Base-by-base conservation (phyloP, 2,797 vertebrate species). In the Sitta carolinensis region DNA sequence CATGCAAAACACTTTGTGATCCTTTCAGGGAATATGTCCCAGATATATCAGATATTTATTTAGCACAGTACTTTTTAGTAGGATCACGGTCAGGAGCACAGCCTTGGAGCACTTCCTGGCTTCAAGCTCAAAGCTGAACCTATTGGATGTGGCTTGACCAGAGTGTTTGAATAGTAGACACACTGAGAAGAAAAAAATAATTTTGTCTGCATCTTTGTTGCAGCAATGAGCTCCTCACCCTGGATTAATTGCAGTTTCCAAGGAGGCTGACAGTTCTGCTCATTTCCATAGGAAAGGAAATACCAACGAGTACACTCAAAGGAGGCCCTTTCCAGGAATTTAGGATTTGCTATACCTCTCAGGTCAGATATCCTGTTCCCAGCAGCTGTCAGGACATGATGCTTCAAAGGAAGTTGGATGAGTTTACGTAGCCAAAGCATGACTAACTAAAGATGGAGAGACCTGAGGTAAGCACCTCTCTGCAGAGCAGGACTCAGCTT, bases 341-440 rank as follows among this genome's bases (percentile, higher is more conserved):
- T 70, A 67, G 93, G 54, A 61, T 89, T 89, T 93, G 74, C 43
- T 90, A 58, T 74, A 88, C 90, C 80, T 86, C 45, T 86, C 77
- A 43, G 74, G 70, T 96, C 77, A 95, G 83, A 96, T 96, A 95
- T 94, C 94, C 52, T 91, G 74, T 93, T 93, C 74, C 80, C 90
- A 76, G 64, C 91, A 96, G 95, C 95, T 96, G 95, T 88, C 94
- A 93, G 87, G 91, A 96, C 76, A 45, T 5, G 80, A 79, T 77
- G 87, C 74, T 82, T 94, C 83, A 94, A 82, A 96, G 94, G 95
- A 94, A 94, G 94, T 57, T 92, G 76, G 91, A 48, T 90, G 91
- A 92, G 77, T 73, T 90, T 91, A 76, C 4, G 11, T 77, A 74
- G 85, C 82, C 77, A 78, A 62, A 84, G 84, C 55, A 72, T 88